Base-by-base conservation (phyloP, 2,797 vertebrate species). In the Sebastes wilsoni region DNA sequence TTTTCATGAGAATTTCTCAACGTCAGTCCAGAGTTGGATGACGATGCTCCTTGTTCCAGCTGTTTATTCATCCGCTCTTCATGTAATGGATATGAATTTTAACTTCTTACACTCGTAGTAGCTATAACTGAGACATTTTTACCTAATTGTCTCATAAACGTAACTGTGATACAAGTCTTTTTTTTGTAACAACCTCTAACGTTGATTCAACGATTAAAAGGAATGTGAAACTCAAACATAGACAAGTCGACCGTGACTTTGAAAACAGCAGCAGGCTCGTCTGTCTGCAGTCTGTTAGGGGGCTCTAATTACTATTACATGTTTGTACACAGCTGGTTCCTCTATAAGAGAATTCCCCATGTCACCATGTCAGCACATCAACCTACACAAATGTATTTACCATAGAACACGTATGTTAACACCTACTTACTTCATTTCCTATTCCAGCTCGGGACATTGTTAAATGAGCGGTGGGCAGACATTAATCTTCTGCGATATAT, bases 251-350 rank as follows among this genome's bases (percentile, higher is more conserved):
- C 34, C 32, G 14, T 74, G 79, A 73, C 81, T 84, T 73, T 88
- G 70, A 85, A 88, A 91, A 80, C 87, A 89, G 81, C 81, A 81
- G 82, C 78, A 52, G 66, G 77, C 83, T 71, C 34, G 76, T 89
- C 81, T 69, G 85, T 82, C 79, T 79, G 77, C 79, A 60, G 74
- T 66, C 84, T 86, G 83, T 86, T 82, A 65, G 62, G 2, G 49
- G 1, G 46, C 72, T 87, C 86, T 94, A 92, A 95, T 94, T 89
- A 80, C 90, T 94, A 93, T 94, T 93, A 83, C 94, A 95, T 95
- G 92, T 94, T 94, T 93, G 89, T 92, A 88, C 89, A 91, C 94
- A 95, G 94, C 91, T 95, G 95, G 92, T 95, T 95, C 92, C 82
- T 86, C 92, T 91, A 95, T 95, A 92, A 93, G 89, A 90, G 80